Evolutionary conservation across 2,888 invertebrate species (phyloP).

Genomic region (Phortica magna): DNA sequence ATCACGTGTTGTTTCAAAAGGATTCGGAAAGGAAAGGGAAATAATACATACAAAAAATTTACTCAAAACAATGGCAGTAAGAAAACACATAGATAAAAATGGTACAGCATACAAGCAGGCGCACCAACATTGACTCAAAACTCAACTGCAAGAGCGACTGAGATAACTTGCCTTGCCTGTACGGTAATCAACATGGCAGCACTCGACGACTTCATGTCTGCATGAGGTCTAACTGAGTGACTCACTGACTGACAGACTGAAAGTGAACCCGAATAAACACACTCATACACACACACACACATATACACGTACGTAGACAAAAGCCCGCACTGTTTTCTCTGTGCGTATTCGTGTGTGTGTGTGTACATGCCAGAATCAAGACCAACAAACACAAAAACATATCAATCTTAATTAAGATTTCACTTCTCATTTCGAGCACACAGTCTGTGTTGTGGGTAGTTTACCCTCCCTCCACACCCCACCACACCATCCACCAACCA

Average conservation of each 20-base stretch:
- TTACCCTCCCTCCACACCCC: background rate
- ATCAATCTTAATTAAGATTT: conserved; percentile 76
- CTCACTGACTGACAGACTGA: conserved; percentile 30
- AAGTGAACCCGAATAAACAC: background rate
- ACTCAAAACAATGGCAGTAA: background rate
- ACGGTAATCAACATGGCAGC: background rate
- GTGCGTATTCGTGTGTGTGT: background rate
- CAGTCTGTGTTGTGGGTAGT: background rate
- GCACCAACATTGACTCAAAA: background rate
- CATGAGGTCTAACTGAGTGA: conserved; percentile 23
- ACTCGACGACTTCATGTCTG: conserved; percentile 27
- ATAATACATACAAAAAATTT: background rate
- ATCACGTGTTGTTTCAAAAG: background rate
- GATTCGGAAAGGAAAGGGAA: too few species aligned
- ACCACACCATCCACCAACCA: too few species aligned
- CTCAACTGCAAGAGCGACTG: background rate
- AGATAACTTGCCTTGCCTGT: background rate
- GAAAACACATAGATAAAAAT: background rate
- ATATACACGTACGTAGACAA: background rate
- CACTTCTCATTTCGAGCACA: conserved; percentile 55
- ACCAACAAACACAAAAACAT: conserved; percentile 59
- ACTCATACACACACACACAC: conserved; percentile 15
- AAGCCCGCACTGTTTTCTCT: too few species aligned
- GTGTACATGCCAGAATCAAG: conserved; percentile 13
- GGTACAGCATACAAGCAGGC: background rate